phyloP scores from a whole-genome alignment of 2,888 invertebrate genomes.

The Coleophora deauratella region DNA sequence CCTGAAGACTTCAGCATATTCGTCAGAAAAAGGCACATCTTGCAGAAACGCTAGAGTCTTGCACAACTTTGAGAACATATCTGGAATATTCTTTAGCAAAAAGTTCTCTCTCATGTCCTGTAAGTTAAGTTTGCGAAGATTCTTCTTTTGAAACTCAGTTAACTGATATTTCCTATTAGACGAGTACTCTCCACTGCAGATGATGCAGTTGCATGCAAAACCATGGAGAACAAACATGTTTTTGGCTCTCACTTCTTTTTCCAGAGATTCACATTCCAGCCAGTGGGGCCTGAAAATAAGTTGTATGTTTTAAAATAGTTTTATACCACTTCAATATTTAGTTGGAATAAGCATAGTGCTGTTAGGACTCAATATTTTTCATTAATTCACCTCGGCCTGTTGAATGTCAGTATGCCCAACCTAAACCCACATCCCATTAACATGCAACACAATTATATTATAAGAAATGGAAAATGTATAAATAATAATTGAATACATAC shows the following conservation, averaged over 20 bases:
- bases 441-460: too few relatives aligned
- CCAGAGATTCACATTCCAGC: constrained; percentile 1
- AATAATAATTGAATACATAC: constrained; percentile 18
- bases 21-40: constrained; percentile 15
- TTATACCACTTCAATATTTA: not conserved
- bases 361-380: too few relatives aligned
- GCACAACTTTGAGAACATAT: constrained; percentile 8
- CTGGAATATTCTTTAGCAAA: not conserved
- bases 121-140: constrained; percentile 5
- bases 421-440: too few relatives aligned
- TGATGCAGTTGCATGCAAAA: constrained; percentile 9
- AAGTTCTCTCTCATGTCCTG: not conserved
- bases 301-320: not conserved
- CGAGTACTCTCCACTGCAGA: constrained; percentile 6
- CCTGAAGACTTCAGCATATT: constrained; percentile 14
- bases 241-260: not conserved
- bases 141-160: constrained; percentile 4
- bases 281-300: constrained; percentile 10
- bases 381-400: too few relatives aligned
- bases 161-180: not conserved
- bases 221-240: constrained; percentile 7
- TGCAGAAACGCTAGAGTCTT: constrained; percentile 9
- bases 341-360: too few relatives aligned
- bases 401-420: too few relatives aligned
- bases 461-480: too few relatives aligned